phyloP scores from a whole-genome alignment of 2,888 invertebrate species.

The Agriopis marginaria region DNA sequence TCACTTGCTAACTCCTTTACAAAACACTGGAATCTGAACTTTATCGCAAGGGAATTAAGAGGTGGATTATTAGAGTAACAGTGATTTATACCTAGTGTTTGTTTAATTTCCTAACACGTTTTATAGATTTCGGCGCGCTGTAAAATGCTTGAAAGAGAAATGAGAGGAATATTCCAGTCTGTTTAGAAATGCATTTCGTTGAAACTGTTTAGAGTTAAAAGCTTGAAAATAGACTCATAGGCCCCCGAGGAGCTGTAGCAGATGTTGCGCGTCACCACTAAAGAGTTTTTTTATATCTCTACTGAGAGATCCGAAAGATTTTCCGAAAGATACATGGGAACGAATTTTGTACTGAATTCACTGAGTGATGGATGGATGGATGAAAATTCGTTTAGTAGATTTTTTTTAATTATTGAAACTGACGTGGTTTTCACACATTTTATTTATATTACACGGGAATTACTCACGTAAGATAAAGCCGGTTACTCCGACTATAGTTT shows the following conservation, averaged over 20 bases:
- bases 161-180: constrained; percentile 19
- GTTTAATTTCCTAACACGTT: constrained; percentile 29
- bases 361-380: no score
- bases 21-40: constrained; percentile 15
- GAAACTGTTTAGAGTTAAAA: neutral
- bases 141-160: constrained; percentile 23
- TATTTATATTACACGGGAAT: no score
- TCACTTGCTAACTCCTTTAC: neutral
- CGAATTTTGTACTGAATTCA: neutral
- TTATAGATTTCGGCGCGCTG: constrained; percentile 28
- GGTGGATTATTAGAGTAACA: neutral
- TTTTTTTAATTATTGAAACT: no score
- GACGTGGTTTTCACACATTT: no score
- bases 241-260: constrained; percentile 3
- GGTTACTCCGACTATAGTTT: no score
- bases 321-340: neutral
- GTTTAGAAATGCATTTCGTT: constrained; percentile 6
- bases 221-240: constrained; percentile 16
- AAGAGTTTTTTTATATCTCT: neutral
- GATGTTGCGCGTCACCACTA: neutral
- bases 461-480: no score
- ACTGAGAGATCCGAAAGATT: neutral
- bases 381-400: no score
- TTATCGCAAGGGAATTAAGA: constrained; percentile 9
- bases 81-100: constrained; percentile 20